A percentile compares a stretch with the other conserved stretches of the same genome.
Conservation (phyloP, 1,140 invertebrate species). For the Hyles euphorbiae region DNA sequence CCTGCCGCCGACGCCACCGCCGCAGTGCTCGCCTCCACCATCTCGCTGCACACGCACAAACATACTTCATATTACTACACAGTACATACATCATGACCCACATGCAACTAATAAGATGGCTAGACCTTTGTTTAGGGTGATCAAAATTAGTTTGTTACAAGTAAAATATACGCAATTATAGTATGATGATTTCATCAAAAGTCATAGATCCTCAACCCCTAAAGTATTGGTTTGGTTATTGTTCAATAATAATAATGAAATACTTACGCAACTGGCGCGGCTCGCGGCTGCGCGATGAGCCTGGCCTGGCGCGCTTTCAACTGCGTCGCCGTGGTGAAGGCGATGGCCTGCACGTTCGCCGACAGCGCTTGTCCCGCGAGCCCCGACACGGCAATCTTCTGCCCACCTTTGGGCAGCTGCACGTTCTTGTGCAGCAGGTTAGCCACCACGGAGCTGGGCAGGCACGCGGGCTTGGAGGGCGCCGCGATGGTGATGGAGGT, state of each 20-base stretch:
- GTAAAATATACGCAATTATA: too few species aligned
- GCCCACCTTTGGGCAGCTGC: conserved; percentile 36
- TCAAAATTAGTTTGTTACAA: too few species aligned
- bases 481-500: conserved; percentile 39
- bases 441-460: conserved; percentile 51
- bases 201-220: too few species aligned
- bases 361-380: conserved; percentile 36
- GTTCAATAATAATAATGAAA: too few species aligned
- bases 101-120: too few species aligned
- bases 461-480: conserved; percentile 34
- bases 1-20: conserved; percentile 22
- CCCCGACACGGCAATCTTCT: conserved; percentile 51
- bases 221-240: too few species aligned
- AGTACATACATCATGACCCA: too few species aligned
- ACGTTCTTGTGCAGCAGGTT: conserved; percentile 59
- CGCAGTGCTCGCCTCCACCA: conserved; percentile 35
- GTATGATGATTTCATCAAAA: too few species aligned
- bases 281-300: conserved; percentile 42
- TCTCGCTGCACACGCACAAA: conserved; percentile 30
- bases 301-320: conserved; percentile 50
- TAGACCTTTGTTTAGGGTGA: too few species aligned
- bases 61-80: too few species aligned
- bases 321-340: conserved; percentile 49
- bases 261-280: conserved; percentile 40
- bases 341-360: conserved; percentile 58